Evolutionary conservation across 2,797 vertebrate species (phyloP).

Genomic region (Lemur catta): DNA sequence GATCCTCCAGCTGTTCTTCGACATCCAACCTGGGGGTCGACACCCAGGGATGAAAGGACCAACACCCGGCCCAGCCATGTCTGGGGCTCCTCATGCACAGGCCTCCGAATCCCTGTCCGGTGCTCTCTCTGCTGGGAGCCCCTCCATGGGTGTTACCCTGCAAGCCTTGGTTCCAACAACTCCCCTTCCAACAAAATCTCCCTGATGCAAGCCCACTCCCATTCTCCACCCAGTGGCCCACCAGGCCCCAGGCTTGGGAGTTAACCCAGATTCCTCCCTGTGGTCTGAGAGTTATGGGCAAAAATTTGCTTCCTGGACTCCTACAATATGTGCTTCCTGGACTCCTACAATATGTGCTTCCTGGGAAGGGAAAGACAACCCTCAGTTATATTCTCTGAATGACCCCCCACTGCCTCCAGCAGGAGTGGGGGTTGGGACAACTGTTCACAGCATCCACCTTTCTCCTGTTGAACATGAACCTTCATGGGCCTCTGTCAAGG

Average conservation of each 20-base stretch:
- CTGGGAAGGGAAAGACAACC: background rate
- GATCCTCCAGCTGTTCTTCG: background rate
- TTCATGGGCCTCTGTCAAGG: background rate
- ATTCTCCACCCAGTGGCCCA: background rate
- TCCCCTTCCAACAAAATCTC: background rate
- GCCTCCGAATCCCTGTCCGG: background rate
- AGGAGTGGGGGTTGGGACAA: background rate
- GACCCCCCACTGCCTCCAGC: background rate
- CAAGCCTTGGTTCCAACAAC: background rate
- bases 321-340: background rate
- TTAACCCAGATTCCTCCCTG: background rate
- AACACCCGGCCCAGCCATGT: background rate
- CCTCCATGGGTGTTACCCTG: background rate
- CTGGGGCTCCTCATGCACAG: background rate
- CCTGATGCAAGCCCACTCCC: background rate
- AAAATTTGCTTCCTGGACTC: background rate
- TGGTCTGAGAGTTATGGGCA: background rate
- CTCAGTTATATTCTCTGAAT: background rate
- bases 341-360: background rate
- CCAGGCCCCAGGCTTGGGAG: background rate
- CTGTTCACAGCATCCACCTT: background rate
- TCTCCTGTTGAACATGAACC: background rate
- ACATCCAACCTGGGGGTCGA: conserved; percentile 1
- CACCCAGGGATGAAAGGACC: background rate
- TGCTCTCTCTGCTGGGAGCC: background rate